Percentiles rank a stretch among this genome's conserved stretches.
Conservation (phyloP, 1,140 invertebrate genomes). For the Drosophila murphyi region DNA sequence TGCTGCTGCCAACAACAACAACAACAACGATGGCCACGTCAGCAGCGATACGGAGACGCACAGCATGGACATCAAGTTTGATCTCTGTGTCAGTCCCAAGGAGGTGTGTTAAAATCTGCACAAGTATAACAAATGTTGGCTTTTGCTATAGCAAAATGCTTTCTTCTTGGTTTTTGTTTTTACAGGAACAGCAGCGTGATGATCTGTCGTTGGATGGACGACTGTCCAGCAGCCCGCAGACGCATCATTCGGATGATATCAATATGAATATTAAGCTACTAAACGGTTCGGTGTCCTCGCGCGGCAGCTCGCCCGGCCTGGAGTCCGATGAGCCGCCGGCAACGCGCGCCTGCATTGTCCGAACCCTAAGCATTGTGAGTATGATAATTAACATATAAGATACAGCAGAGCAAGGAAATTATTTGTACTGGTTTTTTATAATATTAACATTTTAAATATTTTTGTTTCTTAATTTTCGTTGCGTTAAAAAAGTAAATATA, state of each 20-base stretch:
- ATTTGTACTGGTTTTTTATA: too few species aligned
- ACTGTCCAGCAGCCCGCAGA: slow-evolving; percentile 71
- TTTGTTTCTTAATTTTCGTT: too few species aligned
- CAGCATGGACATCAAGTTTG: slow-evolving; percentile 79
- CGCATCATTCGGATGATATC: slow-evolving; percentile 76
- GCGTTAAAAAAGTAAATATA: too few species aligned
- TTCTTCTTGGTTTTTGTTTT: slow-evolving; percentile 18
- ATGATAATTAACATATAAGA: slow-evolving; percentile 6
- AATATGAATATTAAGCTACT: slow-evolving; percentile 76
- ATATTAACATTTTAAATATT: too few species aligned
- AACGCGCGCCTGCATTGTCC: slow-evolving; percentile 85
- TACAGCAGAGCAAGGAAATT: background rate
- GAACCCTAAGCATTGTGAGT: slow-evolving; percentile 86
- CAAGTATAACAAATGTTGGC: background rate
- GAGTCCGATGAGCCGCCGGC: slow-evolving; percentile 71
- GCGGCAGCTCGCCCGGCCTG: slow-evolving; percentile 76
- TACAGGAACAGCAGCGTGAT: slow-evolving; percentile 69
- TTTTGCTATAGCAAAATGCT: background rate
- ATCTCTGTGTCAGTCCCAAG: slow-evolving; percentile 71
- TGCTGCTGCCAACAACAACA: slow-evolving; percentile 1
- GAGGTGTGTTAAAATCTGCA: slow-evolving; percentile 53
- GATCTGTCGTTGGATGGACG: slow-evolving; percentile 75
- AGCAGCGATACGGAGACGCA: slow-evolving; percentile 68
- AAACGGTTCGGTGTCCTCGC: slow-evolving; percentile 77
- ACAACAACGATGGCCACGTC: slow-evolving; percentile 35